phyloP scores from a whole-genome alignment of 1,140 invertebrate species.

The Anthonomus grandis region DNA sequence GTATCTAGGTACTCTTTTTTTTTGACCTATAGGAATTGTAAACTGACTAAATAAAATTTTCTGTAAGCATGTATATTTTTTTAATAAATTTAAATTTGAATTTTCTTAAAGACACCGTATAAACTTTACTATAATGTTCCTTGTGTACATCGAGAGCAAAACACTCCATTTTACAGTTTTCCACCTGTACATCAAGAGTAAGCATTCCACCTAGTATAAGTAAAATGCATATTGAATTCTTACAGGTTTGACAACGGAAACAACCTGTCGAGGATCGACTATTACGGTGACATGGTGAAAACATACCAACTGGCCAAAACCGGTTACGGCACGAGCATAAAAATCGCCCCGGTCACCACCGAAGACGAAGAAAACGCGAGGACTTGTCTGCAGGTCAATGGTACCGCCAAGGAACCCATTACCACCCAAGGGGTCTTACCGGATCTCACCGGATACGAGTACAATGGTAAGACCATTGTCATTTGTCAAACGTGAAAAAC shows the following conservation, averaged over 20 bases:
- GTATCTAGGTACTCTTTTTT: too few relatives aligned
- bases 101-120: neutral
- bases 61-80: neutral
- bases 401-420: slow-evolving; percentile 61
- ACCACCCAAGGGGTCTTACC: slow-evolving; percentile 78
- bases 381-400: slow-evolving; percentile 84
- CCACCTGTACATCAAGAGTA: too few relatives aligned
- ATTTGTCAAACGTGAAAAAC: slow-evolving; percentile 16
- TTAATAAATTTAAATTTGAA: neutral
- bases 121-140: neutral
- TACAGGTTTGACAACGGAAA: slow-evolving; percentile 62
- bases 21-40: too few relatives aligned
- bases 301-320: slow-evolving; percentile 72
- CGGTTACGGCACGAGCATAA: slow-evolving; percentile 70
- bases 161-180: too few relatives aligned
- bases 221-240: neutral
- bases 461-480: slow-evolving; percentile 50
- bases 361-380: slow-evolving; percentile 65
- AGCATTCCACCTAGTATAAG: neutral
- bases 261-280: slow-evolving; percentile 84
- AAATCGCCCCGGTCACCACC: slow-evolving; percentile 84
- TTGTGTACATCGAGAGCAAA: too few relatives aligned
- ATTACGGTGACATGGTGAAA: slow-evolving; percentile 90
- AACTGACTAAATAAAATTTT: neutral
- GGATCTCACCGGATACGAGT: slow-evolving; percentile 71